A percentile compares a stretch with the other conserved stretches of the same genome.
These are phyloP conservation scores for Lydus trimaculatus DNA, from an alignment of 2,888 invertebrate genomes.

Conservation along the genomic window DNA sequence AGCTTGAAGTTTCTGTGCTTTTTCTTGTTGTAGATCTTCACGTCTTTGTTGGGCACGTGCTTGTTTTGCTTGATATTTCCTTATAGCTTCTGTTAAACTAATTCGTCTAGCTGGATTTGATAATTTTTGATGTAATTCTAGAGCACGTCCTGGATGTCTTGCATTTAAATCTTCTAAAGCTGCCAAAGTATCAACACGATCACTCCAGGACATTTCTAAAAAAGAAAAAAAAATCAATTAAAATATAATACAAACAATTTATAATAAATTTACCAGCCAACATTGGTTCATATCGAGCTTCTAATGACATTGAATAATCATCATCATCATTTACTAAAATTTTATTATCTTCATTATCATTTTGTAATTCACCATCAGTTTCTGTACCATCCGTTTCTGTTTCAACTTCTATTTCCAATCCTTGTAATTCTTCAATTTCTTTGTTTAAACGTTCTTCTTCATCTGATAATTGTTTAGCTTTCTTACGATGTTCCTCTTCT, in stretches of 20 bases:
- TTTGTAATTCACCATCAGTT: slow-evolving; percentile 72
- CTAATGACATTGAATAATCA: slow-evolving; percentile 63
- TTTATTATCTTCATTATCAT: slow-evolving; percentile 53
- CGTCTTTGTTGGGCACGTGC: slow-evolving; percentile 90
- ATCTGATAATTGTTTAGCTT: slow-evolving; percentile 70
- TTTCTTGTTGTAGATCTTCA: slow-evolving; percentile 81
- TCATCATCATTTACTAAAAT: slow-evolving; percentile 32
- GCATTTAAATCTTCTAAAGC: slow-evolving; percentile 80
- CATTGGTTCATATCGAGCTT: slow-evolving; percentile 74
- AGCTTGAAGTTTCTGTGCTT: slow-evolving; percentile 84
- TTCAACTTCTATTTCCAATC: slow-evolving; percentile 77
- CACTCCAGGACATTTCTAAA: slow-evolving; percentile 80
- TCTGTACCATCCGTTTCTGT: slow-evolving; percentile 84
- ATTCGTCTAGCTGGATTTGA: slow-evolving; percentile 89
- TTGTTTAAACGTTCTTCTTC: slow-evolving; percentile 79
- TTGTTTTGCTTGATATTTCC: slow-evolving; percentile 87
- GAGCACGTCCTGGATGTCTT: slow-evolving; percentile 91
- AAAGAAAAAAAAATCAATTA: slow-evolving; percentile 12
- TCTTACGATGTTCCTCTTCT: slow-evolving; percentile 76
- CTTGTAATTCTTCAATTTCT: slow-evolving; percentile 77
- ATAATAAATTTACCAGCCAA: slow-evolving; percentile 62
- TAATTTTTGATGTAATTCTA: slow-evolving; percentile 92
- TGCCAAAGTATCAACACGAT: slow-evolving; percentile 81
- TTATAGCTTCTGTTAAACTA: slow-evolving; percentile 82
- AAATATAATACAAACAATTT: not conserved